Evolutionary conservation across 2,113 vertebrate species (phyloP).

Genomic region (Periophthalmodon schlosseri): DNA sequence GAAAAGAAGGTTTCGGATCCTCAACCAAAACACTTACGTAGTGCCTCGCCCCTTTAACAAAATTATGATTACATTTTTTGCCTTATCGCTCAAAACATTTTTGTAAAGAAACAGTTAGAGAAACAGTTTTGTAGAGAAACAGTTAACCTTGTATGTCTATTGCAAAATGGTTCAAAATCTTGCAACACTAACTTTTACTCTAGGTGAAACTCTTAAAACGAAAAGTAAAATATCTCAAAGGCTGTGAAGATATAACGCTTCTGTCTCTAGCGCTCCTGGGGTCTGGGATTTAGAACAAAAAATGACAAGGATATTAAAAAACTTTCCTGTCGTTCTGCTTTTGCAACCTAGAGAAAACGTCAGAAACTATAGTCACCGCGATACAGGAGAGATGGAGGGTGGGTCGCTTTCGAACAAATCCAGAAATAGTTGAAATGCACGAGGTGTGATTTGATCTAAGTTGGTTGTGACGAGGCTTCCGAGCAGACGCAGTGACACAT

Average conservation of each 20-base stretch:
- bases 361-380: background rate
- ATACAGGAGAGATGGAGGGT: background rate
- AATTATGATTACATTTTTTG: too few species aligned
- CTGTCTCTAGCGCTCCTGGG: background rate
- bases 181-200: background rate
- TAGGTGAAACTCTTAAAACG: background rate
- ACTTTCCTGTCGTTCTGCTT: background rate
- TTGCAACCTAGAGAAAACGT: background rate
- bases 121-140: too few species aligned
- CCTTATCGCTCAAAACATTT: too few species aligned
- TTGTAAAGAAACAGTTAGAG: too few species aligned
- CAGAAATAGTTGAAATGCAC: conserved; percentile 1
- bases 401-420: background rate
- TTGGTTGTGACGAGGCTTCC: background rate
- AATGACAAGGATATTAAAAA: background rate
- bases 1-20: too few species aligned
- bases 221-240: background rate
- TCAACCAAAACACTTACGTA: too few species aligned
- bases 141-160: background rate
- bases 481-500: background rate
- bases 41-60: too few species aligned
- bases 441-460: background rate
- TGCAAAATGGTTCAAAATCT: background rate
- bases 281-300: background rate
- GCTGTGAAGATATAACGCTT: background rate